Percentiles rank a stretch among this genome's conserved stretches.
These are phyloP conservation scores for Diaphora mendica DNA, from an alignment of 2,888 invertebrate genomes.

Conservation along the genomic window DNA sequence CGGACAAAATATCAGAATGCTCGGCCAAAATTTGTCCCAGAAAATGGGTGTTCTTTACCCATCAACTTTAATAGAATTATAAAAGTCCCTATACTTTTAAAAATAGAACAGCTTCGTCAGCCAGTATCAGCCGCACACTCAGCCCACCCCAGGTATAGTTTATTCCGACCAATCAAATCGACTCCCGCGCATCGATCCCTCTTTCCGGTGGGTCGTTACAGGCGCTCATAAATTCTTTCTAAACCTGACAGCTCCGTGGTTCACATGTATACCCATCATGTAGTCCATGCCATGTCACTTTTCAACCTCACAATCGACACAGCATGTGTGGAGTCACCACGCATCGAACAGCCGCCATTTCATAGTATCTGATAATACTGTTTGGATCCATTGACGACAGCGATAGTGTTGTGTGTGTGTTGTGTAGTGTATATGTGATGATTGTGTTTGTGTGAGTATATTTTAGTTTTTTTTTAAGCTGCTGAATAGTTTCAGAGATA, in stretches of 20 bases:
- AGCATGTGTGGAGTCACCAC: constrained; percentile 65
- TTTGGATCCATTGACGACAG: constrained; percentile 40
- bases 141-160: constrained; percentile 42
- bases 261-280: constrained; percentile 74
- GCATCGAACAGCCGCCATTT: constrained; percentile 65
- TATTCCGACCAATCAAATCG: constrained; percentile 50
- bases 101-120: constrained; percentile 6
- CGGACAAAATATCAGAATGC: not conserved
- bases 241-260: constrained; percentile 77
- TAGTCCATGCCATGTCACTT: constrained; percentile 61
- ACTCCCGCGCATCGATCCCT: constrained; percentile 55
- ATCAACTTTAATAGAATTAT: not conserved
- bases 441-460: constrained; percentile 58
- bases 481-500: not conserved
- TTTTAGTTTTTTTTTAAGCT: constrained; percentile 17
- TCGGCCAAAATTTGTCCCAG: not conserved
- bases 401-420: constrained; percentile 54
- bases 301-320: constrained; percentile 62
- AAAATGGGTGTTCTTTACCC: not conserved
- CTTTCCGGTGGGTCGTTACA: constrained; percentile 76
- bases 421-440: constrained; percentile 52
- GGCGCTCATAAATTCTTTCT: constrained; percentile 84
- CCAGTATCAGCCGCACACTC: constrained; percentile 15
- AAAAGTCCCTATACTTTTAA: not conserved
- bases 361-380: constrained; percentile 59